Conservation (phyloP, 2,888 invertebrate species). For the Tromatobia lineatoria region DNA sequence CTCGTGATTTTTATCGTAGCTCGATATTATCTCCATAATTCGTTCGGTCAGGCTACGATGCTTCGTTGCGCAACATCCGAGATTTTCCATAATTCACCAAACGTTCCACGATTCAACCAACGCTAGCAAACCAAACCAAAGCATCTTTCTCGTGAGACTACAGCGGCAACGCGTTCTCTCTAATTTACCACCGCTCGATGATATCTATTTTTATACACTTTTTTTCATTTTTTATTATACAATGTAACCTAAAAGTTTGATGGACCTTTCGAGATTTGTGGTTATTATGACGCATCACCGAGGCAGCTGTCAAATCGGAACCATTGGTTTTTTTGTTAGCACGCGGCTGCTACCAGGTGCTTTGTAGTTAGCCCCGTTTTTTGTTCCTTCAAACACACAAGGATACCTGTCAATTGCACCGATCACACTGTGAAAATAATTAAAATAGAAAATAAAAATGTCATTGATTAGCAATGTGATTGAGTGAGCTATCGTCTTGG, state of each 20-base stretch:
- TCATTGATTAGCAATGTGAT: no score
- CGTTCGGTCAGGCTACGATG: slow-evolving; percentile 76
- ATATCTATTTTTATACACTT: neutral
- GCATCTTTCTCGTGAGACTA: slow-evolving; percentile 42
- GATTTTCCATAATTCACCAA: slow-evolving; percentile 67
- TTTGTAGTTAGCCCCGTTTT: neutral
- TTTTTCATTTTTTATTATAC: slow-evolving; percentile 14
- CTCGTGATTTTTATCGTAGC: slow-evolving; percentile 72
- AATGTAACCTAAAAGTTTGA: slow-evolving; percentile 59
- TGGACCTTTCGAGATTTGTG: slow-evolving; percentile 39
- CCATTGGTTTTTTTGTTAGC: slow-evolving; percentile 37
- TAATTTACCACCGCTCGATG: neutral
- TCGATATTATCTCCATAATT: slow-evolving; percentile 79
- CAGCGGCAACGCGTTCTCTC: slow-evolving; percentile 7
- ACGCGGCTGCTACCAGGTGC: neutral
- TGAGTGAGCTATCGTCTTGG: no score
- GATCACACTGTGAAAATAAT: no score
- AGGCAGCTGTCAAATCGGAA: slow-evolving; percentile 33
- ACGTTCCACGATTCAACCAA: slow-evolving; percentile 36
- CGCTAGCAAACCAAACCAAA: slow-evolving; percentile 27
- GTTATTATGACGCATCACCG: slow-evolving; percentile 47
- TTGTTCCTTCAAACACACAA: no score
- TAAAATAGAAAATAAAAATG: no score
- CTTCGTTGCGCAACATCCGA: slow-evolving; percentile 62
- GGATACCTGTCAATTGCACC: no score